Base-by-base conservation (phyloP, 1,140 invertebrate species). In the Bombyx mandarina region DNA sequence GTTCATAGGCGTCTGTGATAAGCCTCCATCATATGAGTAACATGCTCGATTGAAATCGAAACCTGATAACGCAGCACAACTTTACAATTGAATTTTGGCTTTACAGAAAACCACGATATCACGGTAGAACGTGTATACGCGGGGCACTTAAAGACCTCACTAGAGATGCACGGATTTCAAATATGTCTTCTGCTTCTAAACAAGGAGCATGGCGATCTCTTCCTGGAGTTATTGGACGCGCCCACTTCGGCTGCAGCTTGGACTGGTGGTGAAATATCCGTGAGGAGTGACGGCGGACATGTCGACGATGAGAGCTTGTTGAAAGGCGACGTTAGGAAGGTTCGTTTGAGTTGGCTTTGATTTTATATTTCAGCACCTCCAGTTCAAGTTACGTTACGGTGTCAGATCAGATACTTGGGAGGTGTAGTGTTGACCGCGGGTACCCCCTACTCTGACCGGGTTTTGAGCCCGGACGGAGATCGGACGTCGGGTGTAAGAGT, bases 121-220 rank as follows among this genome's bases (percentile, higher is more conserved):
- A 75, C 67, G 43, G 82, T 93, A 3, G 79, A 91, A 58, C 87
- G 95, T 54, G 85, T 93, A 6, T 96, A 93, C 77, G 89, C 89
- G 49, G 95, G 94, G 2, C 83, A 91, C 51, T 86, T 94, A 49
- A 93, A 96, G 89, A 95, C 94, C 3, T 96, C 95, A 0, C 85
- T 96, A 52, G 93, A 96, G 65, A 96, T 95, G 91, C 89, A 91
- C 56, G 96, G 95, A 1, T 83, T 96, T 54, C 94, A 95, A 62
- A 88, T 97, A 22, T 93, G 92, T 35, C 53, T 96, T 9, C 67
- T 96, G 10, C 90, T 91, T 69, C 67, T 94, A 49, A 83, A 80
- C 7, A 68, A 88, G 42, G 63, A 77, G 3, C 43, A 86, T 10
- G 82, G 85, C 47, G 72, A 82, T 4, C 43, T 86, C 0, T 91